Evolutionary conservation across 2,888 invertebrate genomes (phyloP).

Genomic region (Serrognathus titanus): DNA sequence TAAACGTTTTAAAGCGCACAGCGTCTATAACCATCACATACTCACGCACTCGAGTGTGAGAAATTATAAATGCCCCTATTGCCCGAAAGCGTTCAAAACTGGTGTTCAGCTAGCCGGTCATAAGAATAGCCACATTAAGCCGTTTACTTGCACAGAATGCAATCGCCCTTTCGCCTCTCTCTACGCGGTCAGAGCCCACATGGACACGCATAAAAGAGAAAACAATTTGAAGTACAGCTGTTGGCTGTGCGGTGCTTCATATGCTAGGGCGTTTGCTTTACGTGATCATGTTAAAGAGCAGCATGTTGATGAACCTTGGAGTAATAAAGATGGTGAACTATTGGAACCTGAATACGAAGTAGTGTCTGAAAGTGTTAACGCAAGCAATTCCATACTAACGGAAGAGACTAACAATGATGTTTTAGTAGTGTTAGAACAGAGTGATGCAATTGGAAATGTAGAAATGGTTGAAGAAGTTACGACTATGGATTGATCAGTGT

Average conservation of each 20-base stretch:
- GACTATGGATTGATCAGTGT: not conserved
- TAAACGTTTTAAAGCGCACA: constrained; percentile 74
- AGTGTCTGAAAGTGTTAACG: constrained; percentile 18
- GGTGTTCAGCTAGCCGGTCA: constrained; percentile 76
- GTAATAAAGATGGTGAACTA: constrained; percentile 10
- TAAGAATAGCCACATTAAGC: constrained; percentile 78
- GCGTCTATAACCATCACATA: constrained; percentile 75
- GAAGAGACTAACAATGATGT: constrained; percentile 15
- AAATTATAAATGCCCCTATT: constrained; percentile 71
- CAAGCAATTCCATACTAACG: constrained; percentile 18
- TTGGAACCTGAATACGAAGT: constrained; percentile 17
- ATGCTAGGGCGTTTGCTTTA: constrained; percentile 71
- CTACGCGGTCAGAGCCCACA: constrained; percentile 73
- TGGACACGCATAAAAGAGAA: constrained; percentile 67
- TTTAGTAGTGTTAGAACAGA: constrained; percentile 13
- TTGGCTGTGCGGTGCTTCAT: constrained; percentile 70
- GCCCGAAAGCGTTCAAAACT: constrained; percentile 78
- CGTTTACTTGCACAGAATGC: constrained; percentile 73
- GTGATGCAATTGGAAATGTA: constrained; percentile 17
- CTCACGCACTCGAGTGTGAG: constrained; percentile 73
- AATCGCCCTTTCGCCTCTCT: constrained; percentile 75
- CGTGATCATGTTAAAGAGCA: constrained; percentile 69
- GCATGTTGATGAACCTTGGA: constrained; percentile 44
- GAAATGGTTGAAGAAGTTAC: constrained; percentile 21
- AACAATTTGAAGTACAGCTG: constrained; percentile 71